A percentile compares a stretch with the other conserved stretches of the same genome.
Evolutionary conservation across 2,113 vertebrate species (phyloP).

Genomic region (Jaculus jaculus): DNA sequence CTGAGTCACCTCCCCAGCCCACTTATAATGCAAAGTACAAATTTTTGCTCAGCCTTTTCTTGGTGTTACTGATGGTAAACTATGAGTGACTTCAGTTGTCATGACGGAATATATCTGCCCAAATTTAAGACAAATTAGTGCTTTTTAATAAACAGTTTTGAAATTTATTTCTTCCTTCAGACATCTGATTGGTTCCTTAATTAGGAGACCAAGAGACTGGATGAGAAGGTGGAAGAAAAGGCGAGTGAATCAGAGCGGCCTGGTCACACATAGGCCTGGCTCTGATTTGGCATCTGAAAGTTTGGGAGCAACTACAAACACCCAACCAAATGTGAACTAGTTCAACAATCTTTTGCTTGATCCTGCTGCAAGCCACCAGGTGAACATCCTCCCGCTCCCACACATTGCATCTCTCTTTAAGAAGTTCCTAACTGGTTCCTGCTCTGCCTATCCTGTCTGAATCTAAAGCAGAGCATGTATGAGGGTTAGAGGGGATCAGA

Average conservation of each 20-base stretch:
- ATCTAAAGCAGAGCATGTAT: background rate
- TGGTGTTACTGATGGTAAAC: background rate
- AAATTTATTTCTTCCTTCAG: background rate
- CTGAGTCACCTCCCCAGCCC: too few species aligned
- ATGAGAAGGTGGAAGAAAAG: background rate
- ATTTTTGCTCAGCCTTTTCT: background rate
- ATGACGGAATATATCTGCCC: background rate
- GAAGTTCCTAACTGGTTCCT: slow-evolving; percentile 21
- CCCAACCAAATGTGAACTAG: background rate
- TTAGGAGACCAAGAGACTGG: background rate
- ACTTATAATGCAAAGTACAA: background rate
- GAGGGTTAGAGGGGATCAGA: background rate
- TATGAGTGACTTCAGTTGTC: background rate
- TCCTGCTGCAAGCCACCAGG: background rate
- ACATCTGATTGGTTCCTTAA: background rate
- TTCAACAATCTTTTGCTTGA: background rate
- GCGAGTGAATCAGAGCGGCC: background rate
- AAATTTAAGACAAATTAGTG: background rate
- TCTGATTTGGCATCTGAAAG: slow-evolving; percentile 10
- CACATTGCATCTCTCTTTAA: slow-evolving; percentile 6
- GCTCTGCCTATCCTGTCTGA: background rate
- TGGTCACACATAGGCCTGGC: background rate
- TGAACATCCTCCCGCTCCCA: background rate
- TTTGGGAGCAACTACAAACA: background rate
- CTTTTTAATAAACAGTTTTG: background rate